A percentile compares a stretch with the other conserved stretches of the same genome.
Evolutionary conservation across 1,140 invertebrate species (phyloP).

Genomic region (Tetragonula clypearis): DNA sequence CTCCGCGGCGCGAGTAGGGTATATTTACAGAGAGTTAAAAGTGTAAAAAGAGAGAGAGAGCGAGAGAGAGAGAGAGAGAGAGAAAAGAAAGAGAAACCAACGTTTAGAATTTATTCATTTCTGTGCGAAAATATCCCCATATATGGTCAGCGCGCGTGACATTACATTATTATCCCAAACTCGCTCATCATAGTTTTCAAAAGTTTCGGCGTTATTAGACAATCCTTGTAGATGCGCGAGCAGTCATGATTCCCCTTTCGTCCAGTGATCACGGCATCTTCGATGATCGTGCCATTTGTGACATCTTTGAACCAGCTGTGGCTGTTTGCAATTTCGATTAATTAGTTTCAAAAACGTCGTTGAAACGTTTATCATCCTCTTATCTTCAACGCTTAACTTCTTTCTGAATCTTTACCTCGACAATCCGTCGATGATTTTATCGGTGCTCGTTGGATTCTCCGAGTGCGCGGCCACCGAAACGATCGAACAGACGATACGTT

Average conservation of each 20-base stretch:
- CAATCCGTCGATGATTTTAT: slow-evolving; percentile 79
- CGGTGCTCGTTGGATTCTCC: slow-evolving; percentile 68
- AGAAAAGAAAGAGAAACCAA: too few species aligned
- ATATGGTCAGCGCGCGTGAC: not conserved
- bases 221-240: slow-evolving; percentile 52
- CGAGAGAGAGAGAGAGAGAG: too few species aligned
- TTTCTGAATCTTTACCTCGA: slow-evolving; percentile 68
- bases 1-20: not conserved
- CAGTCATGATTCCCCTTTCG: slow-evolving; percentile 61
- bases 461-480: slow-evolving; percentile 64
- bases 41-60: not conserved
- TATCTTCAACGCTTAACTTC: not conserved
- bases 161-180: slow-evolving; percentile 55
- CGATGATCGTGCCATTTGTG: slow-evolving; percentile 72
- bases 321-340: slow-evolving; percentile 45
- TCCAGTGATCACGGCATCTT: slow-evolving; percentile 71
- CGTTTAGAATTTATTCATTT: not conserved
- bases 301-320: slow-evolving; percentile 69
- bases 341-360: not conserved
- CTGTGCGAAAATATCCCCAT: slow-evolving; percentile 1
- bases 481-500: slow-evolving; percentile 73
- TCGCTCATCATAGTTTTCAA: slow-evolving; percentile 59
- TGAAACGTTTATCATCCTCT: too few species aligned
- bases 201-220: slow-evolving; percentile 51
- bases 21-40: too few species aligned